Base-by-base conservation (phyloP, 2,888 invertebrate species). In the Agrochola litura region DNA sequence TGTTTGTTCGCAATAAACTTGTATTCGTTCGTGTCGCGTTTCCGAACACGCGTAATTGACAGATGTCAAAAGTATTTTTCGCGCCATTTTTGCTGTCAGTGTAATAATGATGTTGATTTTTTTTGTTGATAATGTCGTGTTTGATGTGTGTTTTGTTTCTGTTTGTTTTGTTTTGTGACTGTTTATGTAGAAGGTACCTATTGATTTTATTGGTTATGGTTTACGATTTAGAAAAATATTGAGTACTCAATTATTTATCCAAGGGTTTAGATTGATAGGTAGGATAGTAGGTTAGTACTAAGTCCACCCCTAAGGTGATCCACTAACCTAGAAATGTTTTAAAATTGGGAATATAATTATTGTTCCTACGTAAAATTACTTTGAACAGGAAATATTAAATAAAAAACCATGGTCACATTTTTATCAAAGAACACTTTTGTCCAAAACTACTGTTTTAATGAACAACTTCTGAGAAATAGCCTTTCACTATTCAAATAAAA, bases 61-160 rank as follows among this genome's bases (percentile, higher is more conserved):
- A 96, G 94, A 93, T 96, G 96, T 96, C 96, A 96, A 95, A 95
- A 91, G 88, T 91, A 90, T 90, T 91, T 92, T 94, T 95, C 95
- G 94, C 95, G 95, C 95, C 95, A 91, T 94, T 94, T 93, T 92
- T 88, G 88, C 88, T 89, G 91, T 86, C 90, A 88, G 73, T 87
- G 87, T 93, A 91, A 65, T 80, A 80, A 92, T 92, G 92, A 92
- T 91, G 92, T 94, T 92, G 95, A 95, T 95, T 91, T 90, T 91
- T 92, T 91, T 91, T 92, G 90, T 83, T 91, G 95, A 95, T 95
- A 94, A 84, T 88, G 91, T 90, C 89, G 81, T 91, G 86, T 83
- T 90, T 88, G 89, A 90, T 91, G 80, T 89, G 88, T 85, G 70
- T 82, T 80, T 87, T 84, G 81, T 83, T 86, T 86, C 81, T 86